Conservation (phyloP, 2,888 invertebrate genomes). For the Linnaemya tessellans region DNA sequence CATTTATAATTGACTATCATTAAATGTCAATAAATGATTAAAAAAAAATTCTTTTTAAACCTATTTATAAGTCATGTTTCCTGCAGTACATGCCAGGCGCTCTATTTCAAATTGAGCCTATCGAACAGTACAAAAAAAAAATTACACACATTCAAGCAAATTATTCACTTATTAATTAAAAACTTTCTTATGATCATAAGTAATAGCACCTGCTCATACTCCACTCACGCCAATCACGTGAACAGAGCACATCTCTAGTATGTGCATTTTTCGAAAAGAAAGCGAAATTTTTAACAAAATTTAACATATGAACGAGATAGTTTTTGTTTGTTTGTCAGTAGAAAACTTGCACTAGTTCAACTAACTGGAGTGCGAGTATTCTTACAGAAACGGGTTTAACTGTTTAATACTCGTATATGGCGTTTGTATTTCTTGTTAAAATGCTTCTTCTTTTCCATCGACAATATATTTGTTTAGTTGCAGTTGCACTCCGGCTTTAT, state of each 20-base stretch:
- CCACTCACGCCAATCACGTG: background rate
- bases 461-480: background rate
- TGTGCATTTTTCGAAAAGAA: conserved; percentile 51
- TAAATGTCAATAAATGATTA: too few species aligned
- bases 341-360: background rate
- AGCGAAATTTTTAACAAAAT: conserved; percentile 57
- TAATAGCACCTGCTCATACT: background rate
- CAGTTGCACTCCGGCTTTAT: conserved; percentile 5
- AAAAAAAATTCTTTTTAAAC: too few species aligned
- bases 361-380: conserved; percentile 4
- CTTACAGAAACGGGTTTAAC: conserved; percentile 54
- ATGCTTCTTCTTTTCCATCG: conserved; percentile 6
- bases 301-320: conserved; percentile 3
- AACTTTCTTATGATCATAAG: background rate
- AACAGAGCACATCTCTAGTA: background rate
- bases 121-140: too few species aligned
- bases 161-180: background rate
- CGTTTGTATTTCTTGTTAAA: conserved; percentile 24
- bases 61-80: too few species aligned
- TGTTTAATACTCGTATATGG: too few species aligned
- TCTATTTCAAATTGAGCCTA: too few species aligned
- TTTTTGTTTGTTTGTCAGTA: background rate
- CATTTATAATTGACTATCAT: too few species aligned
- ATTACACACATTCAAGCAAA: too few species aligned
- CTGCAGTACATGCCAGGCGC: too few species aligned